Base-by-base conservation (phyloP, 2,113 vertebrate species). In the Oxyruncus cristatus region DNA sequence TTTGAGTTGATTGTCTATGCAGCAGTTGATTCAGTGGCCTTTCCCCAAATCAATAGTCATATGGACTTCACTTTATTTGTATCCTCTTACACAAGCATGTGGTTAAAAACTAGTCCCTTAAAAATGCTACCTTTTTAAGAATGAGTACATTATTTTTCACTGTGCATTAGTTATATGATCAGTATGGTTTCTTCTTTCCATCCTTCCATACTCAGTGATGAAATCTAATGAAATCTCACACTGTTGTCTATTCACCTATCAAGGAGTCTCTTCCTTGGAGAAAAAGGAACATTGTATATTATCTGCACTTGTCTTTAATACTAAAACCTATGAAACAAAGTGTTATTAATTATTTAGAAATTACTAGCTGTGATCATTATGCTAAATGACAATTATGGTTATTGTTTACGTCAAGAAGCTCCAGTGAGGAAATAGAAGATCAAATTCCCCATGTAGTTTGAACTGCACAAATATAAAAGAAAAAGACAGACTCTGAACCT, bases 321-420 rank as follows among this genome's bases (percentile, higher is more conserved):
- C 91, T 88, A 89, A 88, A 93, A 81, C 26, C 35, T 89, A 88
- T 84, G 82, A 95, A 88, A 30, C 21, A 91, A 76, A 78, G 4
- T 87, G 27, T 90, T 88, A 88, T 82, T 93, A 97, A 95, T 93
- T 84, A 59, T 78, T 95, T 83, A 96, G 76, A 94, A 89, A 93
- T 89, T 76, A 85, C 53, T 94, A 88, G 61, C 26, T 95, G 47
- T 87, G 88, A 73, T 94, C 92, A 93, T 95, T 94, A 73, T 30
- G 42, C 55, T 89, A 90, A 93, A 91, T 85, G 44, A 12, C 32
- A 73, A 23, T 96, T 82, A 78, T 33, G 10, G 17, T 72, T 88
- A 75, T 79, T 93, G 24, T 55, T 88, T 85, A 72, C 0, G 0
- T 67, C 53, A 85, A 85, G 56, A 89, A 88, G 9, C 15, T 24